A percentile compares a stretch with the other conserved stretches of the same genome.
Conservation (phyloP, 1,140 invertebrate genomes). For the Sitophilus oryzae region DNA sequence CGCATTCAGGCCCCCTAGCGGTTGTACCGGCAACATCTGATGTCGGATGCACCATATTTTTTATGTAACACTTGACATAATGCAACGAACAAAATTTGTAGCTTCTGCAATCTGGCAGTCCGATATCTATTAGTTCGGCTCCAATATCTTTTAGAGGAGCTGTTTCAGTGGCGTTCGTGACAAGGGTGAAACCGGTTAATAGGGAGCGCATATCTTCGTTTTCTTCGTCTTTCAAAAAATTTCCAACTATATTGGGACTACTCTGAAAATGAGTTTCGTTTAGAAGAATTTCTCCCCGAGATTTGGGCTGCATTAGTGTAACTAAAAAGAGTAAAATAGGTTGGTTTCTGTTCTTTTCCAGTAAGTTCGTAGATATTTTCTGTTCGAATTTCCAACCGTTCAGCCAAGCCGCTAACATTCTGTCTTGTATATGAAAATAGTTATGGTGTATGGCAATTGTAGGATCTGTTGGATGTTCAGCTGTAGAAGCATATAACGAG, state of each 20-base stretch:
- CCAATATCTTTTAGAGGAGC: conserved; percentile 43
- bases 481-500: conserved; percentile 22
- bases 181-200: conserved; percentile 35
- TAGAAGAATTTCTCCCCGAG: conserved; percentile 53
- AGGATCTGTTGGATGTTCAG: conserved; percentile 9
- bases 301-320: conserved; percentile 65
- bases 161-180: conserved; percentile 33
- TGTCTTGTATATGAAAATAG: conserved; percentile 28
- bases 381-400: conserved; percentile 13
- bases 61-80: conserved; percentile 43
- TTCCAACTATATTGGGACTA: conserved; percentile 58
- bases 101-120: conserved; percentile 58
- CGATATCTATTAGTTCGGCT: conserved; percentile 54
- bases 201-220: conserved; percentile 39
- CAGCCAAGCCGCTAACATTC: conserved; percentile 17
- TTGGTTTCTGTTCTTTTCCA: conserved; percentile 16
- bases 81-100: conserved; percentile 55
- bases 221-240: conserved; percentile 51
- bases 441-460: conserved; percentile 25
- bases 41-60: conserved; percentile 49
- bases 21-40: conserved; percentile 53
- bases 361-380: conserved; percentile 9
- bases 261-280: conserved; percentile 53
- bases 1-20: conserved; percentile 63
- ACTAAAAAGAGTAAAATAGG: conserved; percentile 45